phyloP scores from a whole-genome alignment of 2,797 vertebrate genomes.

The Kryptopterus vitreolus region DNA sequence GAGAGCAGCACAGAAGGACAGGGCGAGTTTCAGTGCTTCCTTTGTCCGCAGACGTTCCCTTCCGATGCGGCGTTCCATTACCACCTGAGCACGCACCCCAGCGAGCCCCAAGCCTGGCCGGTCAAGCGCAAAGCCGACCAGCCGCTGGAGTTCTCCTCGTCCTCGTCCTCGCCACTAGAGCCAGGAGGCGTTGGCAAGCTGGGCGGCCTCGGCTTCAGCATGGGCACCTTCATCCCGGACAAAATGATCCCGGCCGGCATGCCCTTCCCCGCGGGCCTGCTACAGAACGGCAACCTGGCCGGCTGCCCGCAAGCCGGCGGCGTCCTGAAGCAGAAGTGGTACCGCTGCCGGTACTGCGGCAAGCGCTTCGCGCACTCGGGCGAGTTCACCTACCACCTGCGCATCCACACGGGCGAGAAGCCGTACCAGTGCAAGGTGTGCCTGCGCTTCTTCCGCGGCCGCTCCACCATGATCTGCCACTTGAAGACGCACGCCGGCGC shows the following conservation, averaged over 20 bases:
- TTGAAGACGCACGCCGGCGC: slow-evolving; percentile 96
- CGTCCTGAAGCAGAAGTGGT: slow-evolving; percentile 73
- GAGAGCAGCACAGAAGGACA: slow-evolving; percentile 55
- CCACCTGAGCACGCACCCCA: slow-evolving; percentile 87
- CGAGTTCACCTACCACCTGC: slow-evolving; percentile 95
- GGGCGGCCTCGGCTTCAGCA: slow-evolving; percentile 57
- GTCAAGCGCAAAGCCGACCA: slow-evolving; percentile 83
- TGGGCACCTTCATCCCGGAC: slow-evolving; percentile 56
- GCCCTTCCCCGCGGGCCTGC: slow-evolving; percentile 47
- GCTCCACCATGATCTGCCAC: slow-evolving; percentile 98
- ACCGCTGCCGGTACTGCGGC: slow-evolving; percentile 93
- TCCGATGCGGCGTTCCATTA: slow-evolving; percentile 85
- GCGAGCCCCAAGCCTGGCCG: slow-evolving; percentile 67
- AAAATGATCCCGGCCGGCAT: slow-evolving; percentile 60
- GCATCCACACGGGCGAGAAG: slow-evolving; percentile 96
- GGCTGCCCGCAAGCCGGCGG: background rate
- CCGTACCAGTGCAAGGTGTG: slow-evolving; percentile 98
- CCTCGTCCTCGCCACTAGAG: slow-evolving; percentile 67
- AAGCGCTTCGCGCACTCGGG: slow-evolving; percentile 97
- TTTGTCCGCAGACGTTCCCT: slow-evolving; percentile 88
- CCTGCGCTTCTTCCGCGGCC: slow-evolving; percentile 94
- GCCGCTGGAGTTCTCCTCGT: slow-evolving; percentile 68
- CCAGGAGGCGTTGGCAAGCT: slow-evolving; percentile 59
- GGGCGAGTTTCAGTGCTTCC: slow-evolving; percentile 84
- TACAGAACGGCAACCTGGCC: slow-evolving; percentile 56